These are phyloP conservation scores for Furnarius figulus DNA, from an alignment of 2,113 vertebrate genomes.

Conservation along the genomic window DNA sequence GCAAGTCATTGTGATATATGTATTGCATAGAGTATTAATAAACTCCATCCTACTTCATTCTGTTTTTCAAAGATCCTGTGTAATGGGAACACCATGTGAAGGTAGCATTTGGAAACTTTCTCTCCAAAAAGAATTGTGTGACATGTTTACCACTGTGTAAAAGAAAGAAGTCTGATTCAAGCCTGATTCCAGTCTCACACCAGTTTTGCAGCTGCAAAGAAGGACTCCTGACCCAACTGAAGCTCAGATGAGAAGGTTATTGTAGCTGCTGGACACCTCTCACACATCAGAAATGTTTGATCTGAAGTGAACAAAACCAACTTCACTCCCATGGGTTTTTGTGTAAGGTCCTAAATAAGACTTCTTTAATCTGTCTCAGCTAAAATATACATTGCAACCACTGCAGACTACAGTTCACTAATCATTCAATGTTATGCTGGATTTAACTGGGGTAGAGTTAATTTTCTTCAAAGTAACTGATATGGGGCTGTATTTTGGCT, in stretches of 20 bases:
- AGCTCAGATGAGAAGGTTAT: neutral
- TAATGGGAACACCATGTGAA: neutral
- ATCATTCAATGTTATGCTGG: neutral
- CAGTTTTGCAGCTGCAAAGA: neutral
- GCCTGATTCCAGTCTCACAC: neutral
- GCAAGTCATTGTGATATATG: neutral
- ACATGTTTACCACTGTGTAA: neutral
- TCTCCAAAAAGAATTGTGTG: neutral
- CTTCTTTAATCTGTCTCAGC: neutral
- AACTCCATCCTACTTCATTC: neutral
- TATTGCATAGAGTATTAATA: neutral
- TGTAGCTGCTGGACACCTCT: no score
- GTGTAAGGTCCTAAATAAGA: neutral
- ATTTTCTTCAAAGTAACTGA: neutral
- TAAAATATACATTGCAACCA: neutral
- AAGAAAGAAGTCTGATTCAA: neutral
- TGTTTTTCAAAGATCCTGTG: neutral
- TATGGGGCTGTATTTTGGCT: neutral
- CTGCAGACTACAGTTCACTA: neutral
- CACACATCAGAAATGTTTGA: neutral
- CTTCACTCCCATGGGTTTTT: neutral
- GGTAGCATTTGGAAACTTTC: neutral
- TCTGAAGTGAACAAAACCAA: neutral
- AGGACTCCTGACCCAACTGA: neutral
- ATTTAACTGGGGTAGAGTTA: neutral